Evolutionary conservation across 2,113 vertebrate genomes (phyloP).

Genomic region (Clarias batrachus): DNA sequence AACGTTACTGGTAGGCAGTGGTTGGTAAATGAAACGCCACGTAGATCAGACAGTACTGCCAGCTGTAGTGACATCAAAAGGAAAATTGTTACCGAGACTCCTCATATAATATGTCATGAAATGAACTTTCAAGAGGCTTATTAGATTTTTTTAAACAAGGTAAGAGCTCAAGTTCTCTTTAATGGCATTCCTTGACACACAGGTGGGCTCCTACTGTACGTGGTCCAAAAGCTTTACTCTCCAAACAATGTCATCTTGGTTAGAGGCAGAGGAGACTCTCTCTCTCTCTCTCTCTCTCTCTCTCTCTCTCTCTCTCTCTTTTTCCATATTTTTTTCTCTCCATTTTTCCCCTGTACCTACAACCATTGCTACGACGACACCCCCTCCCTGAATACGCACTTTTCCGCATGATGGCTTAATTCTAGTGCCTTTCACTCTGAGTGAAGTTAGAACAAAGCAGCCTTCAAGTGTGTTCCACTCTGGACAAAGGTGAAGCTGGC

Average conservation of each 20-base stretch:
- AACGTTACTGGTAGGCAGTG: slow-evolving; percentile 56
- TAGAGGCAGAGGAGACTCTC: slow-evolving; percentile 30
- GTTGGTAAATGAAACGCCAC: slow-evolving; percentile 64
- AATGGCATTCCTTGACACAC: slow-evolving; percentile 54
- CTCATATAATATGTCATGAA: slow-evolving; percentile 61
- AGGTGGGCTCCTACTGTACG: slow-evolving; percentile 41
- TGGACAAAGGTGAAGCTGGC: slow-evolving; percentile 76
- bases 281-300: slow-evolving; percentile 14
- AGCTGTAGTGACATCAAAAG: slow-evolving; percentile 64
- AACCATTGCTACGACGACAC: slow-evolving; percentile 21
- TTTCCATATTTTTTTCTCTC: neutral
- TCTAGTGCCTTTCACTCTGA: slow-evolving; percentile 66
- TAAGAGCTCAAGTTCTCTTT: slow-evolving; percentile 59
- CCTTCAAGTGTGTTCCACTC: slow-evolving; percentile 74
- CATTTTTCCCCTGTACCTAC: slow-evolving; percentile 32
- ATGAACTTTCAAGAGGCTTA: slow-evolving; percentile 64
- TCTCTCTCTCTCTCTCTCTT: neutral
- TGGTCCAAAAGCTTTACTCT: slow-evolving; percentile 62
- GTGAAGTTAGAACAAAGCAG: slow-evolving; percentile 68
- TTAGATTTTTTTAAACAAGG: slow-evolving; percentile 65
- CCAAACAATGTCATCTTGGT: slow-evolving; percentile 58
- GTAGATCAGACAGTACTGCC: slow-evolving; percentile 66
- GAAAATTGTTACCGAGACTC: slow-evolving; percentile 56
- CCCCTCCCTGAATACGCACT: slow-evolving; percentile 28
- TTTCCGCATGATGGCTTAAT: slow-evolving; percentile 72